A percentile compares a stretch with the other conserved stretches of the same genome.
Conservation (phyloP, 2,888 invertebrate genomes). For the Drosophila borealis region DNA sequence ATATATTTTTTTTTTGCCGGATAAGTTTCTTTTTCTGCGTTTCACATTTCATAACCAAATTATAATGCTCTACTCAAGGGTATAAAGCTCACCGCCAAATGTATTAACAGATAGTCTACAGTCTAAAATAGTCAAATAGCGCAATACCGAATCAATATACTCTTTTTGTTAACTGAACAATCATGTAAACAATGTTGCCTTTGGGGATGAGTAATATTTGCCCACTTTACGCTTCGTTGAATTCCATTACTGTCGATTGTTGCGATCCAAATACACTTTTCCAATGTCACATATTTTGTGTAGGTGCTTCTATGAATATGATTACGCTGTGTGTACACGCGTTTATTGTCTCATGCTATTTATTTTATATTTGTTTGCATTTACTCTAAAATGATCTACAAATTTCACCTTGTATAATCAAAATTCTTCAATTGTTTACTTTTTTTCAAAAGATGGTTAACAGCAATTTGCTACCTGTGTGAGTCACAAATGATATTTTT, state of each 20-base stretch:
- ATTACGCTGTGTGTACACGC: background rate
- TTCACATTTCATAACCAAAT: too few relatives aligned
- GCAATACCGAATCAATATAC: too few relatives aligned
- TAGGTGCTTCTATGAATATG: background rate
- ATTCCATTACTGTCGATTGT: background rate
- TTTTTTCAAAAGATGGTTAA: background rate
- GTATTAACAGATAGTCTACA: too few relatives aligned
- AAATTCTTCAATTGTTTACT: conserved; percentile 2
- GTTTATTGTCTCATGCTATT: background rate
- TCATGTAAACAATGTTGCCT: background rate
- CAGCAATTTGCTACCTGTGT: background rate
- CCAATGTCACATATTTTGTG: background rate
- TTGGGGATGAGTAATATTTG: conserved; percentile 23
- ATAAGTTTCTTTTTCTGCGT: too few relatives aligned
- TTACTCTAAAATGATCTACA: background rate
- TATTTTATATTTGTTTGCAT: background rate
- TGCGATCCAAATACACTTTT: background rate
- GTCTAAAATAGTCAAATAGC: too few relatives aligned
- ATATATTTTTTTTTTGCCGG: too few relatives aligned
- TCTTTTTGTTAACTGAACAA: too few relatives aligned
- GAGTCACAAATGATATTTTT: conserved; percentile 19
- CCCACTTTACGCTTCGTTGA: conserved; percentile 36
- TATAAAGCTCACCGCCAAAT: too few relatives aligned
- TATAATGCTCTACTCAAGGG: too few relatives aligned
- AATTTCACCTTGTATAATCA: background rate